These are phyloP conservation scores for Argyresthia albistria DNA, from an alignment of 2,888 invertebrate species.

Conservation along the genomic window DNA sequence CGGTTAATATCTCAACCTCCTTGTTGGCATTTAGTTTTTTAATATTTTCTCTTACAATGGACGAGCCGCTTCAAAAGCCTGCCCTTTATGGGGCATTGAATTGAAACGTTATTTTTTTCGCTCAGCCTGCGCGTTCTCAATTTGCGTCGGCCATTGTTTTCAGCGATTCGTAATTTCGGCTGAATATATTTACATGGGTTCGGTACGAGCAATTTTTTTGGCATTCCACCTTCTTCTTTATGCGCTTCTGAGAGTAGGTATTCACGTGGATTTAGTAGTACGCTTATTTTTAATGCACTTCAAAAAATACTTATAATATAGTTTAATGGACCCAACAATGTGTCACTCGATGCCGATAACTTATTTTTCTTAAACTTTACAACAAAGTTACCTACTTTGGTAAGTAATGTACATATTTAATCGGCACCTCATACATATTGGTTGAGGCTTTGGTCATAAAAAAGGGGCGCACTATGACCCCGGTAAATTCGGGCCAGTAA, in stretches of 20 bases:
- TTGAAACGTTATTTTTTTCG: conserved; percentile 41
- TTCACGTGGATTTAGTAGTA: background rate
- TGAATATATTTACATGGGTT: conserved; percentile 26
- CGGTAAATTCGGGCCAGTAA: conserved; percentile 4
- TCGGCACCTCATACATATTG: conserved; percentile 17
- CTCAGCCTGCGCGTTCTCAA: conserved; percentile 37
- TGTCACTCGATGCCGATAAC: conserved; percentile 16
- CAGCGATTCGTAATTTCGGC: conserved; percentile 45
- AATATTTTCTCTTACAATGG: conserved; percentile 40
- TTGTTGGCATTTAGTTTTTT: conserved; percentile 33
- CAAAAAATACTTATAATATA: conserved; percentile 7
- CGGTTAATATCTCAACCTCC: conserved; percentile 17
- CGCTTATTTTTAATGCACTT: background rate
- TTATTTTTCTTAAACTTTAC: conserved; percentile 17
- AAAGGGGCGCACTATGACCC: conserved; percentile 7
- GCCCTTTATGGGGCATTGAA: conserved; percentile 29
- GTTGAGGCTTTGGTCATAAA: conserved; percentile 5
- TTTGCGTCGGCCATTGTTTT: conserved; percentile 65
- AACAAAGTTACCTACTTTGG: conserved; percentile 6
- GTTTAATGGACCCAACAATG: conserved; percentile 14
- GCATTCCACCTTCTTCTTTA: conserved; percentile 29
- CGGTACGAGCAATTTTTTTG: conserved; percentile 22
- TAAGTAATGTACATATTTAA: conserved; percentile 18
- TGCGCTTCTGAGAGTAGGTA: conserved; percentile 15
- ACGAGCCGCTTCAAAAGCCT: conserved; percentile 33